Evolutionary conservation across 2,888 invertebrate species (phyloP), one percentile per base, ranked within the genome.

Genomic region (Oligia latruncula): DNA sequence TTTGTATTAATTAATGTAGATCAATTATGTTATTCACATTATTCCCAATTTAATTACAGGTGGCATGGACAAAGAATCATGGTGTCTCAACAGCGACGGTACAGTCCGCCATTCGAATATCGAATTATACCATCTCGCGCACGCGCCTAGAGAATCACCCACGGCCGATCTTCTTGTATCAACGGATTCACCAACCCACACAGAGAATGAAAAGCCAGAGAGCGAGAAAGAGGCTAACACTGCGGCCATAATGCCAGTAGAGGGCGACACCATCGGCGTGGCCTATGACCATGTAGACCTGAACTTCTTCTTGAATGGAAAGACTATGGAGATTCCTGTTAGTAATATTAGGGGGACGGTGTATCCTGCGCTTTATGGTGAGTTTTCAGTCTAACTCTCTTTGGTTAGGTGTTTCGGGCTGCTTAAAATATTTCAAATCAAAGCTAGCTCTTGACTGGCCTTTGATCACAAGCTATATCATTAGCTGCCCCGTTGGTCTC

Each of bases 211-310:
- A 64, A 93, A 94, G 62, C 91, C 93, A 46, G 95, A 95, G 80
- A 93, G 90, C 85, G 95, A 96, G 29, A 93, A 95, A 43, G 89
- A 86, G 62, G 87, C 88, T 2, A 92, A 86, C 74, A 89, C 90
- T 55, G 85, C 90, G 23, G 92, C 95, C 67, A 95, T 92, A 89
- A 97, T 98, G 92, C 98, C 98, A 5, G 98, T 98, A 91, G 99
- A 99, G 96, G 99, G 99, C 49, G 99, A 99, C 94, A 98, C 99
- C 77, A 97, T 99, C 90, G 99, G 99, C 46, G 97, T 99, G 60
- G 98, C 99, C 0, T 99, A 98, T 94, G 99, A 99, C 94, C 99
- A 99, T 94, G 98, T 99, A 81, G 99, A 99, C 92, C 96, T 99
- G 81, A 99, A 99, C 94, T 99, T 99, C 97, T 99, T 98, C 95